A percentile compares a stretch with the other conserved stretches of the same genome.
Evolutionary conservation across 2,113 vertebrate genomes (phyloP).

Genomic region (Mixornis gularis): DNA sequence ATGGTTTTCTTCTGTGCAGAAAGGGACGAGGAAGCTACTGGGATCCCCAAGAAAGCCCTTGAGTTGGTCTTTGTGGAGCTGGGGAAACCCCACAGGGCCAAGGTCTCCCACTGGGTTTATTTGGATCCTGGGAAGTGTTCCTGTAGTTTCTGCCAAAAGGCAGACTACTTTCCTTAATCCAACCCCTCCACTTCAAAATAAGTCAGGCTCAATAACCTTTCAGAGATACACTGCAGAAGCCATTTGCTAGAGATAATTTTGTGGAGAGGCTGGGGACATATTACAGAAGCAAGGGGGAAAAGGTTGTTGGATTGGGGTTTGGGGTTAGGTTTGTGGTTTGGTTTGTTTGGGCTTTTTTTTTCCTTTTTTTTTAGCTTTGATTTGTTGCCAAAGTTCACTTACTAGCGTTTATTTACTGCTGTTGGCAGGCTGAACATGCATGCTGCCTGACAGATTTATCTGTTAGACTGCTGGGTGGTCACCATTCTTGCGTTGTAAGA

Average conservation of each 20-base stretch:
- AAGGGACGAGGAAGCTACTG: not conserved
- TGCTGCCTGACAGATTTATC: conserved; percentile 17
- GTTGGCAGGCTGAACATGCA: conserved; percentile 1
- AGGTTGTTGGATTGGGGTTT: not conserved
- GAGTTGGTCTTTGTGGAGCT: not conserved
- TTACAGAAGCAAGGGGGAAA: not conserved
- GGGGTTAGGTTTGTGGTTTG: not conserved
- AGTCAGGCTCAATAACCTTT: not conserved
- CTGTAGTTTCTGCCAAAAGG: not conserved
- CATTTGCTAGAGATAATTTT: not conserved
- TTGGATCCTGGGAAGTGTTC: not conserved
- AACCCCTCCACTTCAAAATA: not conserved
- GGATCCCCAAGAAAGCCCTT: not conserved
- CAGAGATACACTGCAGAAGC: not conserved
- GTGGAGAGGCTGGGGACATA: not conserved
- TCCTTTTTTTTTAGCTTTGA: not conserved
- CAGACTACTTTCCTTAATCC: not conserved
- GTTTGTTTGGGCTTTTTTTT: not conserved
- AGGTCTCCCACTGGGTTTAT: not conserved
- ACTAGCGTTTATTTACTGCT: not conserved
- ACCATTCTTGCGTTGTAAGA: conserved; percentile 11
- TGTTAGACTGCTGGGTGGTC: conserved; percentile 29
- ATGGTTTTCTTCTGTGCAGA: not conserved
- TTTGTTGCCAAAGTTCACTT: not conserved
- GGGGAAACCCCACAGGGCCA: not conserved